Percentiles rank a stretch among this genome's conserved stretches.
These are phyloP conservation scores for Automeris io DNA, from an alignment of 2,888 invertebrate species.

Conservation along the genomic window DNA sequence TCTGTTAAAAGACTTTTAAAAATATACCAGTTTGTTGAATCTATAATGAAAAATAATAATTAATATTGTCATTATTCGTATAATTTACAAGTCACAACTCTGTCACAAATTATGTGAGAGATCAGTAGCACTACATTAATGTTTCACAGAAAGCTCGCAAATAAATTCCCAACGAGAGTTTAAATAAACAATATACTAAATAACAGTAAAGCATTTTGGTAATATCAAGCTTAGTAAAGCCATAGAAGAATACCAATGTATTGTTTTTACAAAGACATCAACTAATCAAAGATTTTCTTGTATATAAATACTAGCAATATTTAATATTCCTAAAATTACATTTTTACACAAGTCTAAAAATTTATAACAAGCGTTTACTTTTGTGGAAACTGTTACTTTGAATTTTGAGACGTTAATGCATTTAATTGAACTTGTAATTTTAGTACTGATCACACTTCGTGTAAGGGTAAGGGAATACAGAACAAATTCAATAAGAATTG, in stretches of 20 bases:
- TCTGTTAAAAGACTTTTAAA: neutral
- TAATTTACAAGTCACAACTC: neutral
- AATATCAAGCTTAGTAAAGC: no score
- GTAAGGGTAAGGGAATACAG: constrained; percentile 21
- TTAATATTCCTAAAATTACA: no score
- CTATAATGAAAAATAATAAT: neutral
- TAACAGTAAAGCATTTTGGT: constrained; percentile 2
- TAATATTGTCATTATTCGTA: neutral
- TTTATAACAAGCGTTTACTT: no score
- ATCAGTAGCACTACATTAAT: constrained; percentile 14
- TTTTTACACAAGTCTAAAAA: no score
- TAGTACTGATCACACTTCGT: constrained; percentile 12
- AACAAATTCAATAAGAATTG: constrained; percentile 48
- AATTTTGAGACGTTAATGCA: neutral
- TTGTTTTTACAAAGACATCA: no score
- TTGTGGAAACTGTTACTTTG: no score
- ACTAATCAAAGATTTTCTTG: no score
- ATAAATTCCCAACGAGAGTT: constrained; percentile 28
- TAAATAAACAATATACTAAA: constrained; percentile 11
- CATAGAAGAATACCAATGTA: no score
- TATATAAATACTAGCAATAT: no score
- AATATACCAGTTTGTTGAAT: neutral
- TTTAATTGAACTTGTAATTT: neutral
- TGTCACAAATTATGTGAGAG: constrained; percentile 11
- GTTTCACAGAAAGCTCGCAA: constrained; percentile 29